Evolutionary conservation across 2,888 invertebrate genomes (phyloP).

Genomic region (Scrobipalpa costella): DNA sequence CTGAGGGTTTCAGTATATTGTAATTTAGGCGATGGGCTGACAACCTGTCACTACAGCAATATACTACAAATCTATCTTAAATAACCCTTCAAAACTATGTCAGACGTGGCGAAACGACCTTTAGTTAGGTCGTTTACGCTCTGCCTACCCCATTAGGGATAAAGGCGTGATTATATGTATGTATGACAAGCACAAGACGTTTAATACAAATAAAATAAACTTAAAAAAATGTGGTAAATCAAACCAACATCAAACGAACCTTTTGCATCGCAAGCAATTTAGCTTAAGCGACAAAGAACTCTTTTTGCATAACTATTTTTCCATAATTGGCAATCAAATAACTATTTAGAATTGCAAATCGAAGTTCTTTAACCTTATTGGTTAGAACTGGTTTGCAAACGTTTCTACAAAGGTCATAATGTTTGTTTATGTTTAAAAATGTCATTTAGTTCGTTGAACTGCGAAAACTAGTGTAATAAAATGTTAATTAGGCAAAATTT

Average conservation of each 20-base stretch:
- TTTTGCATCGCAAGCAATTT: background rate
- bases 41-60: too few relatives aligned
- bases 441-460: slow-evolving; percentile 11
- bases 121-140: too few relatives aligned
- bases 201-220: background rate
- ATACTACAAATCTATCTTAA: too few relatives aligned
- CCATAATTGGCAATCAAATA: slow-evolving; percentile 9
- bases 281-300: background rate
- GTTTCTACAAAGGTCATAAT: slow-evolving; percentile 4
- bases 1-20: too few relatives aligned
- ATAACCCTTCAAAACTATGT: too few relatives aligned
- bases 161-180: too few relatives aligned
- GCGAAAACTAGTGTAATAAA: background rate
- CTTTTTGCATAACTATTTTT: background rate
- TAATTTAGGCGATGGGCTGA: too few relatives aligned
- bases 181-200: too few relatives aligned
- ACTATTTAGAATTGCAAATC: background rate
- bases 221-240: background rate
- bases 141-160: too few relatives aligned
- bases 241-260: background rate
- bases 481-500: too few relatives aligned
- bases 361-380: slow-evolving; percentile 15
- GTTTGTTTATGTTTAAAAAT: slow-evolving; percentile 7
- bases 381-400: background rate
- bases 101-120: too few relatives aligned